Conservation (phyloP, 2,797 vertebrate genomes). For the Falco naumanni region DNA sequence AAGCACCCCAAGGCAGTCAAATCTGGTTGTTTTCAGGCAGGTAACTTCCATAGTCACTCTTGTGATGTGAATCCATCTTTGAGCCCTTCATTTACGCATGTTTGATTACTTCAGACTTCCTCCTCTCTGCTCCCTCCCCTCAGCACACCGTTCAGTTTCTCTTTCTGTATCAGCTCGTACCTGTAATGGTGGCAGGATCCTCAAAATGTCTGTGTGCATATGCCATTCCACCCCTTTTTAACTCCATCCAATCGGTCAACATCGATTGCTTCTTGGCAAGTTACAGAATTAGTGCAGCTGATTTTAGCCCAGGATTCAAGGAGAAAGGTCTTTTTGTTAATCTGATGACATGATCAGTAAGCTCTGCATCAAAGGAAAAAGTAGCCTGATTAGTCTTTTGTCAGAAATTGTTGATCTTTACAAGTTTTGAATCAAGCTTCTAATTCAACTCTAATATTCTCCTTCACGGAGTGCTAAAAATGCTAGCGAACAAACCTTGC, state of each 20-base stretch:
- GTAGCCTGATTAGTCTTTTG: not conserved
- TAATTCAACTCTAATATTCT: not conserved
- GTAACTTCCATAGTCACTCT: not conserved
- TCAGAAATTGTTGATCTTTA: not conserved
- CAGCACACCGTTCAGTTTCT: not conserved
- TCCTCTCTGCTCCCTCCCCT: not conserved
- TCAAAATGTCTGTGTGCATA: not conserved
- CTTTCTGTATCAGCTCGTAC: not conserved
- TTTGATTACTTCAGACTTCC: not conserved
- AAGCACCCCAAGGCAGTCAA: not conserved
- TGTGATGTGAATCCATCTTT: not conserved
- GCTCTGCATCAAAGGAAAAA: not conserved
- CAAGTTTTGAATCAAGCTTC: not conserved
- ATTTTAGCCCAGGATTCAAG: not conserved
- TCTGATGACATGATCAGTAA: not conserved
- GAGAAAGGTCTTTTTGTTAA: not conserved
- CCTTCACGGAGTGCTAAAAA: not conserved
- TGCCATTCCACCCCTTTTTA: not conserved
- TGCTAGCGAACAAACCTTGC: not conserved
- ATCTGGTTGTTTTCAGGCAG: not conserved
- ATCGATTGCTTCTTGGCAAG: not conserved
- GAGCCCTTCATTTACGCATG: not conserved
- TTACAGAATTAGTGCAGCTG: not conserved
- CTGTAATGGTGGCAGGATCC: not conserved
- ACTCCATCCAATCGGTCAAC: not conserved